A percentile compares a stretch with the other conserved stretches of the same genome.
Conservation (phyloP, 2,888 invertebrate species). For the Cerastoderma edule region DNA sequence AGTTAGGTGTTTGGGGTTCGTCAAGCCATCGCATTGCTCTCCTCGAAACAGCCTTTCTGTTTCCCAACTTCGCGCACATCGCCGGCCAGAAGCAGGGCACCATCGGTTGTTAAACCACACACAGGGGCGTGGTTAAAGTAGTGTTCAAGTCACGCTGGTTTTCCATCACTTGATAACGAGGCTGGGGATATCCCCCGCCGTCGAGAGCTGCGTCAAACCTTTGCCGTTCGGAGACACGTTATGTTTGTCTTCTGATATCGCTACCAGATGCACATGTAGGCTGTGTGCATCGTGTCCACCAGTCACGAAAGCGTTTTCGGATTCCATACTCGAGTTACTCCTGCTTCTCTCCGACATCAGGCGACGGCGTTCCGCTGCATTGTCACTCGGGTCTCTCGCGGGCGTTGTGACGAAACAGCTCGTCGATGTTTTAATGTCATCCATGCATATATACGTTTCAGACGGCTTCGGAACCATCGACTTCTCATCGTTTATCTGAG, state of each 20-base stretch:
- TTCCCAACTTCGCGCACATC: too few relatives aligned
- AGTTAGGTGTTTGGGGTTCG: too few relatives aligned
- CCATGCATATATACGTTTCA: constrained; percentile 5
- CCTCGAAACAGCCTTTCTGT: too few relatives aligned
- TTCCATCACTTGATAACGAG: constrained; percentile 19
- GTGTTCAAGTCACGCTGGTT: background rate
- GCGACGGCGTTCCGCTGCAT: constrained; percentile 24
- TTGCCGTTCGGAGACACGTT: background rate
- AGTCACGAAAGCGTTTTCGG: constrained; percentile 1
- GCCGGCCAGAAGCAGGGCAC: too few relatives aligned
- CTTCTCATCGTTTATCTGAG: background rate
- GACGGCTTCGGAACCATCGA: background rate
- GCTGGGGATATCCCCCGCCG: constrained; percentile 15
- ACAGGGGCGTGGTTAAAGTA: constrained; percentile 9
- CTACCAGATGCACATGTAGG: background rate
- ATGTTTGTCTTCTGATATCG: background rate
- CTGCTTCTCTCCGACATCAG: constrained; percentile 38
- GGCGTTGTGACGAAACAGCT: background rate
- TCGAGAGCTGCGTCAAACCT: background rate
- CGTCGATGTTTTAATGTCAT: background rate
- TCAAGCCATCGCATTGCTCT: too few relatives aligned
- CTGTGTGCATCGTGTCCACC: background rate
- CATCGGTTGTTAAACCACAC: too few relatives aligned
- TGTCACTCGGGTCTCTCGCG: background rate
- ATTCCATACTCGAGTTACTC: constrained; percentile 32